Base-by-base conservation (phyloP, 2,888 invertebrate species). In the Lochmaea capreae region DNA sequence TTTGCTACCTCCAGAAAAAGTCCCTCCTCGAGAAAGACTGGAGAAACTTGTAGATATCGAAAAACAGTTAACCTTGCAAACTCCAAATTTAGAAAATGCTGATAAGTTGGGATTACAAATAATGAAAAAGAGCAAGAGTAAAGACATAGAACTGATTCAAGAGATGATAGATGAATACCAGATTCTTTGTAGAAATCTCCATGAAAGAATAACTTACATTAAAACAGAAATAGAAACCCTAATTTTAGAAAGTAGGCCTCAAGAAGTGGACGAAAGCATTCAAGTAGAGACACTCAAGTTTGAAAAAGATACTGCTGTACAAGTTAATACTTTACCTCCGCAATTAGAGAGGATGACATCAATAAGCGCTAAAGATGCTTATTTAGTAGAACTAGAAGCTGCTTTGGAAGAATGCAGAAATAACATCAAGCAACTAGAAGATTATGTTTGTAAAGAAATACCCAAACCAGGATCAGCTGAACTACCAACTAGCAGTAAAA, bases 291-390 rank as follows among this genome's bases (percentile, higher is more conserved):
- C 94, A 0, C 87, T 93, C 9, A 92, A 89, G 85, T 93, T 93
- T 86, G 95, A 94, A 83, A 91, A 91, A 16, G 95, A 96, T 81
- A 91, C 91, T 0, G 92, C 93, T 0, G 92, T 94, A 6, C 96
- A 96, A 89, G 96, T 96, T 1, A 92, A 95, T 83, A 96, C 96
- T 0, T 86, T 96, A 57, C 90, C 91, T 0, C 88, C 89, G 59
- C 84, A 85, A 72, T 82, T 92, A 62, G 88, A 89, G 62, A 87
- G 89, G 22, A 91, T 93, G 88, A 93, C 93, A 0, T 92, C 93
- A 14, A 91, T 93, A 75, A 95, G 95, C 58, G 93, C 95, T 5
- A 93, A 94, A 85, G 95, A 96, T 83, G 95, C 95, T 0, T 96
- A 95, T 83, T 87, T 92, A 70, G 92, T 91, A 80, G 95, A 96